phyloP scores from a whole-genome alignment of 2,888 invertebrate genomes.

The Cryptocheilus praepositus region DNA sequence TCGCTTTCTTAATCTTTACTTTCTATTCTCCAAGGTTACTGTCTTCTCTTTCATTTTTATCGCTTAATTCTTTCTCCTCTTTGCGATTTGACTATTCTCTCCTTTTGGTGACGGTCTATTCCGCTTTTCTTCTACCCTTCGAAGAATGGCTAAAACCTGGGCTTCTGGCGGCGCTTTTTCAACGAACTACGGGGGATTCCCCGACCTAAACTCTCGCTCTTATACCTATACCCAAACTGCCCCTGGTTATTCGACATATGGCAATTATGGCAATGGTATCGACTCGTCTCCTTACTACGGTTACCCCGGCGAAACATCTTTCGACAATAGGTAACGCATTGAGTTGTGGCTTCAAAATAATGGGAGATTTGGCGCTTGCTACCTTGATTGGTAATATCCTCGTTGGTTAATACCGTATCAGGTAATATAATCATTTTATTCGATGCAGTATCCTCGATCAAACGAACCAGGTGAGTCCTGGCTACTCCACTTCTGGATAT shows the following conservation, averaged over 20 bases:
- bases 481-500: no score
- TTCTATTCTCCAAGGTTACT: neutral
- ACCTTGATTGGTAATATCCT: no score
- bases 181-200: slow-evolving; percentile 7
- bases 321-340: slow-evolving; percentile 11
- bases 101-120: slow-evolving; percentile 10
- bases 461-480: slow-evolving; percentile 31
- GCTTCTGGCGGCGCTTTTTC: slow-evolving; percentile 36
- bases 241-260: neutral
- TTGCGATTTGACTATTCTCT: neutral
- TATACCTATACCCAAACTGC: slow-evolving; percentile 8
- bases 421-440: slow-evolving; percentile 2
- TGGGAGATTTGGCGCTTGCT: no score
- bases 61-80: neutral
- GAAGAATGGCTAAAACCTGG: slow-evolving; percentile 10
- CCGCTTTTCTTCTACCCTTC: neutral
- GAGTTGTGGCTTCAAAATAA: no score
- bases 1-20: neutral
- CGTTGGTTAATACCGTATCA: neutral
- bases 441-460: slow-evolving; percentile 32
- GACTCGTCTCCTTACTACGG: no score
- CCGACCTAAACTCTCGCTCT: slow-evolving; percentile 27
- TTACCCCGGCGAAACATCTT: neutral
- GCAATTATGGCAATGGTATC: neutral
- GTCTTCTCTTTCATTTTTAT: neutral